phyloP scores from a whole-genome alignment of 2,797 vertebrate species.

The Cossypha polioptera region DNA sequence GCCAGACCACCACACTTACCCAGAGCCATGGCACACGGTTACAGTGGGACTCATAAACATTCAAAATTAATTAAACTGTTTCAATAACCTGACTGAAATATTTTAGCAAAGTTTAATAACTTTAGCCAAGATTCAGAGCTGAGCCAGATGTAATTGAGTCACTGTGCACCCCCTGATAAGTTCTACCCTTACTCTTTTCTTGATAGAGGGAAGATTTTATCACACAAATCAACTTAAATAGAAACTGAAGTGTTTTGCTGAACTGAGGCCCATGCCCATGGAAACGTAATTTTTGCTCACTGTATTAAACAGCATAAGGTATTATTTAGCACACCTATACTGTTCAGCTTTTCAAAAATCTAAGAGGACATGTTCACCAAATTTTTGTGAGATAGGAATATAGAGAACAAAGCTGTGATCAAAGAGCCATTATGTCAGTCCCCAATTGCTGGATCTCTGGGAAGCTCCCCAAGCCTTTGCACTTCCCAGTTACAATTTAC shows the following conservation, averaged over 20 bases:
- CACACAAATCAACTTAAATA: neutral
- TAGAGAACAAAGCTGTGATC: neutral
- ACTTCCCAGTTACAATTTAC: neutral
- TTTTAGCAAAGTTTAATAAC: neutral
- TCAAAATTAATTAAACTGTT: neutral
- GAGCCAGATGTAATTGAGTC: neutral
- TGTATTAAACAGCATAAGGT: neutral
- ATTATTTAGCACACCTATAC: neutral
- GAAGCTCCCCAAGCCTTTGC: neutral
- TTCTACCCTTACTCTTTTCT: neutral
- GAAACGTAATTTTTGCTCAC: neutral
- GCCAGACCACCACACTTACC: neutral
- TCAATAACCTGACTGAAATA: neutral
- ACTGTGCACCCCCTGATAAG: neutral
- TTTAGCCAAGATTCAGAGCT: neutral
- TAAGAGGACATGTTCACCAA: neutral
- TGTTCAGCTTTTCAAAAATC: neutral
- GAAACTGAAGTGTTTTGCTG: neutral
- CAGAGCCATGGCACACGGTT: rapidly evolving
- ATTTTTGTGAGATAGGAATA: neutral
- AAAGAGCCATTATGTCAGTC: neutral
- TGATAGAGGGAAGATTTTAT: neutral
- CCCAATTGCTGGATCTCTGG: neutral
- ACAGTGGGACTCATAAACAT: neutral
- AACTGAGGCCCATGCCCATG: neutral